Conservation (phyloP, 2,113 vertebrate species). For the Cygnus atratus region DNA sequence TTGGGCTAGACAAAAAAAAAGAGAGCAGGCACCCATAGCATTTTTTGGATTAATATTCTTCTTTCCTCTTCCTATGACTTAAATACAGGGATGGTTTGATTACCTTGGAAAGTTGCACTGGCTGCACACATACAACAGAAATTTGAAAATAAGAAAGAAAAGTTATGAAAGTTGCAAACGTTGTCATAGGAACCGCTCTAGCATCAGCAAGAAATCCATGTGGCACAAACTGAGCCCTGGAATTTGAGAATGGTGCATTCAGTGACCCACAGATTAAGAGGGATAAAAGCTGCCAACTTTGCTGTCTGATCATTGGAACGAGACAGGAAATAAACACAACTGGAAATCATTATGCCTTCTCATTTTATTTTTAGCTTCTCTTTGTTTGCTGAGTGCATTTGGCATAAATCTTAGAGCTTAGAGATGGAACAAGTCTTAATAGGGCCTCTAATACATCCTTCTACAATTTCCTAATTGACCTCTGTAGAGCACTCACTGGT, state of each 20-base stretch:
- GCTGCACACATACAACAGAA: background rate
- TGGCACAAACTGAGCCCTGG: background rate
- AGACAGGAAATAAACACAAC: conserved; percentile 8
- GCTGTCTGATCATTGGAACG: background rate
- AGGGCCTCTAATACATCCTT: background rate
- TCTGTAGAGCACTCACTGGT: background rate
- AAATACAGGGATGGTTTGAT: background rate
- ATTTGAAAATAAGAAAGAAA: background rate
- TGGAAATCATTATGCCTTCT: conserved; percentile 25
- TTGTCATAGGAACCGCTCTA: background rate
- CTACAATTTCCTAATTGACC: background rate
- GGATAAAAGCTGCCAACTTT: background rate
- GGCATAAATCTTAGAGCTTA: background rate
- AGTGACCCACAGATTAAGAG: background rate
- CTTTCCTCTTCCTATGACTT: background rate
- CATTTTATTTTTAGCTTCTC: conserved; percentile 32
- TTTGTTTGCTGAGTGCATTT: conserved; percentile 21
- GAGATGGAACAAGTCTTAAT: background rate
- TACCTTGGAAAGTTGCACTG: background rate
- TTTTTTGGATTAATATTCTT: background rate
- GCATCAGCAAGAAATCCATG: background rate
- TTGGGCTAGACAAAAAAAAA: background rate
- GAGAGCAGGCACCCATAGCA: background rate
- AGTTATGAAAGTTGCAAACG: background rate
- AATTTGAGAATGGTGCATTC: background rate